Conservation (phyloP, 2,113 vertebrate species). For the Corythornis cristatus region DNA sequence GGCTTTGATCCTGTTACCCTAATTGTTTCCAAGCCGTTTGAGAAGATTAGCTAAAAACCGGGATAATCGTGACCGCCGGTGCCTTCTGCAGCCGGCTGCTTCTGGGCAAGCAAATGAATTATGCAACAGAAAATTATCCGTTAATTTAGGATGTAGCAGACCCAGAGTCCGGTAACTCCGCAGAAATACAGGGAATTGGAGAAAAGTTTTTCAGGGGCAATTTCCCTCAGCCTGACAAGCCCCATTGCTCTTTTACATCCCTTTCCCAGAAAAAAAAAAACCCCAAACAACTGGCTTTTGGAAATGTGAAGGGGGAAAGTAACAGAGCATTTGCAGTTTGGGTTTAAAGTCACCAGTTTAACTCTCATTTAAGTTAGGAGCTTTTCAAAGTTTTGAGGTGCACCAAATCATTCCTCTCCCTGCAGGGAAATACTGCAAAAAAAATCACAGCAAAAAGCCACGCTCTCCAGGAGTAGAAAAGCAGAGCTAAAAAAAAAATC, state of each 20-base stretch:
- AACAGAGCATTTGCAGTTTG: background rate
- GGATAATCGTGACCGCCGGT: rapidly evolving
- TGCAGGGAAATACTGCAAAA: background rate
- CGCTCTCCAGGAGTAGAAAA: rapidly evolving
- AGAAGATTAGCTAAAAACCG: background rate
- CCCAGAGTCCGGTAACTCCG: rapidly evolving
- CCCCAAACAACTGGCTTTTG: background rate
- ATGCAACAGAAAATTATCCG: background rate
- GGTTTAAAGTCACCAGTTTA: background rate
- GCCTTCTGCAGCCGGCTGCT: background rate
- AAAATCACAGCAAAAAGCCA: background rate
- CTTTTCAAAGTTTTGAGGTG: background rate
- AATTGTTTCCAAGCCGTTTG: background rate
- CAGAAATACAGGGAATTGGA: background rate
- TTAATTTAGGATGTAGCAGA: rapidly evolving
- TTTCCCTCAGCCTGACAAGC: background rate
- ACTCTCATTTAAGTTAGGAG: background rate
- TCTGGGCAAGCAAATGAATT: rapidly evolving
- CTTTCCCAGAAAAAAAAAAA: background rate
- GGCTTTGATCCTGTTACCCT: background rate
- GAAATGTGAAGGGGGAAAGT: background rate
- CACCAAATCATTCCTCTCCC: rapidly evolving
- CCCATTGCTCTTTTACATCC: rapidly evolving
- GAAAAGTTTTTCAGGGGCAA: background rate
- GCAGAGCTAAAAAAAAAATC: background rate